Evolutionary conservation across 2,113 vertebrate species (phyloP).

Genomic region (Indicator indicator): DNA sequence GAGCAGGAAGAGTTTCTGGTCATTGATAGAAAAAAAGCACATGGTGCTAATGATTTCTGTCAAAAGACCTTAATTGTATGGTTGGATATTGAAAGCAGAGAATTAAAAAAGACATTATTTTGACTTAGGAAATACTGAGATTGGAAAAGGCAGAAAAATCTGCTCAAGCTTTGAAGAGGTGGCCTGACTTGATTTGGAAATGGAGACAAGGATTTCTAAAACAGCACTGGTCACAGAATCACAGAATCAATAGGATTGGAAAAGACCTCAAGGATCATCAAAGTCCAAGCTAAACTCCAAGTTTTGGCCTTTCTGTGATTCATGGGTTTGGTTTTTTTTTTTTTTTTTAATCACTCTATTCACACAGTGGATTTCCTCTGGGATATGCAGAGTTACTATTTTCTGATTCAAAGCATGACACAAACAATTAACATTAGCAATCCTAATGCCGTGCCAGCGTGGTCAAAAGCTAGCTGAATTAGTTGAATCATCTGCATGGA

Average conservation of each 20-base stretch:
- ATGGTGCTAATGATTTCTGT: background rate
- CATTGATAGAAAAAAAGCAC: background rate
- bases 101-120: background rate
- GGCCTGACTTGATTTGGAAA: background rate
- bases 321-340: background rate
- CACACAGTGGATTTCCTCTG: background rate
- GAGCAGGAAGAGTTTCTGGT: background rate
- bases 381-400: background rate
- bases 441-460: background rate
- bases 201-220: background rate
- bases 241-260: too few species aligned
- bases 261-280: too few species aligned
- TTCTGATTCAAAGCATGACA: constrained; percentile 29
- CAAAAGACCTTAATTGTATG: background rate
- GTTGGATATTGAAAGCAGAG: background rate
- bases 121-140: background rate
- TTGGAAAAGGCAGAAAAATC: background rate
- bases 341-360: background rate
- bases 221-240: background rate
- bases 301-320: background rate
- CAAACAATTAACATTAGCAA: constrained; percentile 48
- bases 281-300: background rate
- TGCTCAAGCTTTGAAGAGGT: background rate
- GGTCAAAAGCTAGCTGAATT: background rate
- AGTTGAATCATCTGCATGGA: constrained; percentile 19